A percentile compares a stretch with the other conserved stretches of the same genome.
phyloP scores from a whole-genome alignment of 2,888 invertebrate species.

The Adineta ricciae region DNA sequence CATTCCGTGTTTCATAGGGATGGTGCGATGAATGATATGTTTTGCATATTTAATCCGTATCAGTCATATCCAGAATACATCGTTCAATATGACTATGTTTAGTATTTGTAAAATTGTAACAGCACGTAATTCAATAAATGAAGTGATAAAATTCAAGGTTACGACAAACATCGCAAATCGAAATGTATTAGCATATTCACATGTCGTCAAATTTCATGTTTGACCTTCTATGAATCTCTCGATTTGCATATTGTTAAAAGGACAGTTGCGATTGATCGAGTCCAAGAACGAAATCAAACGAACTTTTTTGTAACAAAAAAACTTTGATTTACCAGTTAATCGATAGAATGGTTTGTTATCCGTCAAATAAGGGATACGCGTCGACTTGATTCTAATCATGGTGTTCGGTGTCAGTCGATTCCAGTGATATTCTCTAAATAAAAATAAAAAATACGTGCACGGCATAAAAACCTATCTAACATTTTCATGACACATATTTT shows the following conservation, averaged over 20 bases:
- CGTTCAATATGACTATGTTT: constrained; percentile 4
- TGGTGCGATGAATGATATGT: not conserved
- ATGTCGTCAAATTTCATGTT: not conserved
- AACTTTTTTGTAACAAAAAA: no score
- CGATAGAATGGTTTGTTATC: no score
- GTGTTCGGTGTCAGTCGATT: no score
- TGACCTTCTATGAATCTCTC: not conserved
- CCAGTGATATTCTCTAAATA: no score
- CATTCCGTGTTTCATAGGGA: not conserved
- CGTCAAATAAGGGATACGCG: no score
- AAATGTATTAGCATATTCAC: not conserved
- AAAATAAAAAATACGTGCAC: not conserved
- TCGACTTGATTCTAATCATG: no score
- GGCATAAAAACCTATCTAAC: not conserved
- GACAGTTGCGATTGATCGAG: no score
- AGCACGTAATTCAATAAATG: no score
- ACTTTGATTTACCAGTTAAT: no score
- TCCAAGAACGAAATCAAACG: not conserved
- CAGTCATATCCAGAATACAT: constrained; percentile 19
- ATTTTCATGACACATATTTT: not conserved
- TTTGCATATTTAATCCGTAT: not conserved
- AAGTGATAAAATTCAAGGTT: not conserved
- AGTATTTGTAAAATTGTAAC: no score
- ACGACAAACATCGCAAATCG: not conserved
- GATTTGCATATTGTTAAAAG: not conserved